Evolutionary conservation across 2,888 invertebrate genomes (phyloP).

Genomic region (Allygus modestus): DNA sequence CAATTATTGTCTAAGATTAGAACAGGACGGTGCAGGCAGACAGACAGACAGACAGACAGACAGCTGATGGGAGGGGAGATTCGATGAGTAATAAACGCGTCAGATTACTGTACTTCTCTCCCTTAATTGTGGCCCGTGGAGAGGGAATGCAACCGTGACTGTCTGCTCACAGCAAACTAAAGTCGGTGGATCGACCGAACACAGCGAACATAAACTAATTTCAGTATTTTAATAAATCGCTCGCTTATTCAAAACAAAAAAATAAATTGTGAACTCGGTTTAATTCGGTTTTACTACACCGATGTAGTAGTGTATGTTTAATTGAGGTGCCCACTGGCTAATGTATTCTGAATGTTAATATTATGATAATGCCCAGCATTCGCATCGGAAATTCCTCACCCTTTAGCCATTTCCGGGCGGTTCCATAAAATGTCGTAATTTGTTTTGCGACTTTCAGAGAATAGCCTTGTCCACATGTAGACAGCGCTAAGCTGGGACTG

Average conservation of each 20-base stretch:
- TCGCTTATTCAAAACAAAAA: no score
- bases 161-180: not conserved
- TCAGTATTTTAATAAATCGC: no score
- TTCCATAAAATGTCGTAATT: not conserved
- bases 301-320: no score
- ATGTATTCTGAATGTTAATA: no score
- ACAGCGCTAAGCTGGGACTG: not conserved
- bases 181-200: no score
- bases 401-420: not conserved
- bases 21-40: not conserved
- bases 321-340: no score
- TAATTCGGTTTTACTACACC: no score
- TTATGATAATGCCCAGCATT: no score
- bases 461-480: not conserved
- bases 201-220: no score
- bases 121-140: slow-evolving; percentile 13
- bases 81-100: not conserved
- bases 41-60: no score
- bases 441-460: not conserved
- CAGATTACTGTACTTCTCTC: not conserved
- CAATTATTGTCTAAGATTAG: slow-evolving; percentile 2
- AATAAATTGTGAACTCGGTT: no score
- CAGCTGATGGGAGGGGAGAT: no score
- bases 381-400: not conserved
- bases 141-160: not conserved